These are phyloP conservation scores for Nesospiza acunhae DNA, from an alignment of 2,113 vertebrate species.

Conservation along the genomic window DNA sequence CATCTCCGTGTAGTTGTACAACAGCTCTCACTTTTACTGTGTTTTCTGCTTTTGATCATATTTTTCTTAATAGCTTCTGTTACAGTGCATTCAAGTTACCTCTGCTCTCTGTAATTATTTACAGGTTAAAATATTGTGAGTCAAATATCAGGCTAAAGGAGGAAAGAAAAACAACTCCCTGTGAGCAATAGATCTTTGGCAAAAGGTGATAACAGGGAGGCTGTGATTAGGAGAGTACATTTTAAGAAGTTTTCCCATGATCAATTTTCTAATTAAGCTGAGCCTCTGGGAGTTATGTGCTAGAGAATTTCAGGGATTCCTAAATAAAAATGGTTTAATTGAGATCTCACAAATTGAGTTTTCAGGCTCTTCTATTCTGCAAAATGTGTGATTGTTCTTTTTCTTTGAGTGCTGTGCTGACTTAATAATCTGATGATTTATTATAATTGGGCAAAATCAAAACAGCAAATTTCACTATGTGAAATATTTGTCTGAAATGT, in stretches of 20 bases:
- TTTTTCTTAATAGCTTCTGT: constrained; percentile 50
- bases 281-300: constrained; percentile 22
- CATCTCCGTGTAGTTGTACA: not conserved
- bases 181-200: constrained; percentile 6
- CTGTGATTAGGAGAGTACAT: constrained; percentile 8
- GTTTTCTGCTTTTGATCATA: constrained; percentile 20
- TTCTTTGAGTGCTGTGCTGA: not conserved
- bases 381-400: fast-evolving
- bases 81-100: constrained; percentile 3
- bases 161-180: not conserved
- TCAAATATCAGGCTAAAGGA: not conserved
- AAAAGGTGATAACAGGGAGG: constrained; percentile 25
- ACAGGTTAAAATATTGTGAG: constrained; percentile 46
- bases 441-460: not conserved
- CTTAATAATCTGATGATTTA: not conserved
- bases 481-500: not conserved
- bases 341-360: constrained; percentile 42
- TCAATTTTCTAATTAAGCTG: constrained; percentile 35
- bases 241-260: constrained; percentile 52
- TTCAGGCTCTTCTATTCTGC: not conserved
- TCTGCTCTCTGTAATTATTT: constrained; percentile 56
- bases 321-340: constrained; percentile 43
- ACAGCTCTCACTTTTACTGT: not conserved
- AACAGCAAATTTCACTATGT: not conserved
- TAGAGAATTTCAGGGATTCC: constrained; percentile 37